These are phyloP conservation scores for Synanceia verrucosa DNA, from an alignment of 2,797 vertebrate species.

Conservation along the genomic window DNA sequence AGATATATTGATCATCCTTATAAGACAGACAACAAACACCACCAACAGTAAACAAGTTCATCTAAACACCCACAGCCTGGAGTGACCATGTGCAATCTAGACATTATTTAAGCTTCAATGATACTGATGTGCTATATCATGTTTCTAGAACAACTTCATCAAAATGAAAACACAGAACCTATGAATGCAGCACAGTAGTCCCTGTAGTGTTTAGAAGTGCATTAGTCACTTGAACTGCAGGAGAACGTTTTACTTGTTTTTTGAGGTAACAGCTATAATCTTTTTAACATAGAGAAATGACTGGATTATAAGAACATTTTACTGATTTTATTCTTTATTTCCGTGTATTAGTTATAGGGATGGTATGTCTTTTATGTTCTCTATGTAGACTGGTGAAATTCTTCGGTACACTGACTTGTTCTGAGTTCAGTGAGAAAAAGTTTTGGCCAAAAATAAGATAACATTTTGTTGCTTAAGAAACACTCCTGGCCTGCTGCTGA, in stretches of 20 bases:
- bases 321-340: constrained; percentile 26
- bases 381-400: constrained; percentile 12
- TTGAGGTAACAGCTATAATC: constrained; percentile 60
- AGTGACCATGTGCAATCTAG: constrained; percentile 47
- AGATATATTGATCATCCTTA: constrained; percentile 71
- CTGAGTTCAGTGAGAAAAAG: constrained; percentile 16
- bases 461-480: not conserved
- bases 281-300: constrained; percentile 50
- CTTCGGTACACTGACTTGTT: constrained; percentile 17
- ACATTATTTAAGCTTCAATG: constrained; percentile 54
- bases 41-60: constrained; percentile 67
- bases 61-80: constrained; percentile 58
- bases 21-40: constrained; percentile 63
- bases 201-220: constrained; percentile 62
- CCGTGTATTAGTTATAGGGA: constrained; percentile 35
- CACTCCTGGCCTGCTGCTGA: constrained; percentile 18
- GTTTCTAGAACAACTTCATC: constrained; percentile 62
- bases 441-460: constrained; percentile 8
- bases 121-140: constrained; percentile 60
- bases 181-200: constrained; percentile 68
- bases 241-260: constrained; percentile 44
- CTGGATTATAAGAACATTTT: constrained; percentile 37
- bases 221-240: constrained; percentile 63
- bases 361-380: constrained; percentile 32
- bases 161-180: constrained; percentile 63